Evolutionary conservation across 2,113 vertebrate genomes (phyloP).

Genomic region (Probosciger aterrimus): DNA sequence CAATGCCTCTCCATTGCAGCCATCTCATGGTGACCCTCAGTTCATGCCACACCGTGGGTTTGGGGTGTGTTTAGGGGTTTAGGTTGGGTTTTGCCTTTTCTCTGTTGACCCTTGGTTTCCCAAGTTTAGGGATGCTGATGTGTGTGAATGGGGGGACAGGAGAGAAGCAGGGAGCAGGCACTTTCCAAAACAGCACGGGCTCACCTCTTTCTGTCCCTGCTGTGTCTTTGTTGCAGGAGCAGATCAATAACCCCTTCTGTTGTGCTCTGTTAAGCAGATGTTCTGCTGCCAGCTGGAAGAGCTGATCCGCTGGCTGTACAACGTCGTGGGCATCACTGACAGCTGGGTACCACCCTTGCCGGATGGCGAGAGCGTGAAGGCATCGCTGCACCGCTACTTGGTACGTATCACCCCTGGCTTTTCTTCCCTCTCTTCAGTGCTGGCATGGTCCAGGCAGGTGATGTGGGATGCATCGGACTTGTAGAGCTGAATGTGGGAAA

Average conservation of each 20-base stretch:
- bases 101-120: background rate
- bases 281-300: conserved; percentile 88
- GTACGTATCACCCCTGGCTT: conserved; percentile 58
- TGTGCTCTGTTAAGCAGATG: conserved; percentile 67
- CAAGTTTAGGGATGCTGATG: background rate
- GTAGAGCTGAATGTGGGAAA: background rate
- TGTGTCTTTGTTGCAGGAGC: accelerated
- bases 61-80: background rate
- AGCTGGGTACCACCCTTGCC: conserved; percentile 63
- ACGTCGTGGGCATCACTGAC: conserved; percentile 67
- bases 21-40: background rate
- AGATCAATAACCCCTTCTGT: background rate
- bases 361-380: conserved; percentile 68
- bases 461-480: accelerated
- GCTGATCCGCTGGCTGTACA: conserved; percentile 84
- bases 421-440: background rate
- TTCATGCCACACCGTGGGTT: background rate
- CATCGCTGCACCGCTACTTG: conserved; percentile 81
- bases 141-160: background rate
- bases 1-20: accelerated
- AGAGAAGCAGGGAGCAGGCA: background rate
- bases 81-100: background rate
- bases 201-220: background rate
- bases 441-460: background rate
- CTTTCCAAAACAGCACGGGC: accelerated